phyloP scores from a whole-genome alignment of 2,797 vertebrate species.

The Urocyon cinereoargenteus region DNA sequence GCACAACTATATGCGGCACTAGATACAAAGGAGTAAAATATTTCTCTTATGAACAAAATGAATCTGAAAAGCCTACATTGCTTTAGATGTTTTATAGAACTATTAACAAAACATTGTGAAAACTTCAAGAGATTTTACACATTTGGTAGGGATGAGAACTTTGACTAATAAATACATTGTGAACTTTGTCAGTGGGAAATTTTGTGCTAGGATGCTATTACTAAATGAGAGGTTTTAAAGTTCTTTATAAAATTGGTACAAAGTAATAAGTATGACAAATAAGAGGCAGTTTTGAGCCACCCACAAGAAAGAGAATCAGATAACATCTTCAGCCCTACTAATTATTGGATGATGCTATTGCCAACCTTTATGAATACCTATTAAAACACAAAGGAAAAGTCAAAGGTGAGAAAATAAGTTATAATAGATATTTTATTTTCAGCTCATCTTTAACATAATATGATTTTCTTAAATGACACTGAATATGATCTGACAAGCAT shows the following conservation, averaged over 20 bases:
- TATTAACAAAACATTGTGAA: background rate
- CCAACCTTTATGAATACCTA: background rate
- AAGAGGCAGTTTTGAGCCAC: background rate
- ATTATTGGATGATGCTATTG: background rate
- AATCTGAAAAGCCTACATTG: background rate
- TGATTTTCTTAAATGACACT: background rate
- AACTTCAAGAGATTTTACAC: background rate
- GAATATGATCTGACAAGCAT: background rate
- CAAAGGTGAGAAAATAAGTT: background rate
- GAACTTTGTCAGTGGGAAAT: background rate
- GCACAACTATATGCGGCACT: background rate
- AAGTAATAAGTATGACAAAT: background rate
- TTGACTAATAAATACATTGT: conserved; percentile 24
- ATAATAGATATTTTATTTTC: background rate
- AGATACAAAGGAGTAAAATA: background rate
- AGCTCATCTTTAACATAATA: background rate
- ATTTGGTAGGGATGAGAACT: background rate
- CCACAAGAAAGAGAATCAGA: background rate
- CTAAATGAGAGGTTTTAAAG: background rate
- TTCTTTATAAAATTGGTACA: background rate
- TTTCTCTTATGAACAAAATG: background rate
- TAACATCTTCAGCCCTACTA: background rate
- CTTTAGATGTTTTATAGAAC: background rate
- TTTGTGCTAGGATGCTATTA: background rate
- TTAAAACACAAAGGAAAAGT: background rate